Evolutionary conservation across 1,140 invertebrate genomes (phyloP), one percentile per base, ranked within the genome.

Genomic region (Drosophila nikananu): DNA sequence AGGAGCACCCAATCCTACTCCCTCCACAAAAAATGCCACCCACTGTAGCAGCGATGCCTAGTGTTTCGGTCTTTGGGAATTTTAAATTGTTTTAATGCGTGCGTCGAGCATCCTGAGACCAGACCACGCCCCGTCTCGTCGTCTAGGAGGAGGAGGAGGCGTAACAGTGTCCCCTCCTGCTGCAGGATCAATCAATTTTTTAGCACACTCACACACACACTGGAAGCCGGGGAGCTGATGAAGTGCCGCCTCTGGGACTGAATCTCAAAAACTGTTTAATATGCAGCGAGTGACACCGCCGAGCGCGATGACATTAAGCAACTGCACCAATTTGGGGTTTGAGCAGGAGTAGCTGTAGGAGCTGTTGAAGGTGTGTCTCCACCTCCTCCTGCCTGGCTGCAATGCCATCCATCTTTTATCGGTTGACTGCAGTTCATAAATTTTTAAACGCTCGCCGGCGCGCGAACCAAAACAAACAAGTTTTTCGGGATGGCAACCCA

Each of bases 121-220:
- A 48, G 49, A 51, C 82, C 83, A 76, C 83, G 64, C 80, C 83
- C 65, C 83, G 58, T 64, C 74, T 66, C 80, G 62, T 54, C 30
- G 42, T 49, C 65, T 60, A 77, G 25, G 25, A 27, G 57, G 21
- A 23, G 61, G n/a, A 44, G 23, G 46, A 65, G 44, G 48, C 37
- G 52, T 15, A 35, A 27, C 42, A 21, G 32, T 12, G 32, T 17
- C 17, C 23, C 35, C 41, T 19, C 58, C 61, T 59, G 60, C 61
- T 59, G 60, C 74, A 89, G 84, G 81, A 89, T 89, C 84, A 89
- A 89, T 89, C 84, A 89, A 89, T 89, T 89, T 87, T 87, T 89
- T 89, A 89, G 81, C 52, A 55, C 32, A 21, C 62, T n/a, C n/a
- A 59, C 48, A 52, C 32, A 23, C 77, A 76, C 84, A 60, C 35